Evolutionary conservation across 2,888 invertebrate genomes (phyloP), one percentile per base, ranked within the genome.

Genomic region (Drosophila kanekoi): DNA sequence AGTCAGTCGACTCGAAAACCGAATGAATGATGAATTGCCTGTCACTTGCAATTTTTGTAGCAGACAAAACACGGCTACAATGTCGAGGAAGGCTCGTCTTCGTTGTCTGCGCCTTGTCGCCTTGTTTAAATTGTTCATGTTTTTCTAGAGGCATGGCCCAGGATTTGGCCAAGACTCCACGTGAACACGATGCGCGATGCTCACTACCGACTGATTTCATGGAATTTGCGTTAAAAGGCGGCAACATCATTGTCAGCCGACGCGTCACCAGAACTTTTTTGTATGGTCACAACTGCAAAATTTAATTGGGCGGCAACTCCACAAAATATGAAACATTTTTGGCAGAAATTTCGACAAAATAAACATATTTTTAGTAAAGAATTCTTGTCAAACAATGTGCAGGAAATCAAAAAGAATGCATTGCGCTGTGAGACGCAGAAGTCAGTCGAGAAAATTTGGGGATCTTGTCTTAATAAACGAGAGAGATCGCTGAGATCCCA

Each of bases 1-100:
- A 71, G 72, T 71, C 75, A 78, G 87, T 79, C 76, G 76, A 69
- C 70, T 76, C 77, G 73, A 75, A 83, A 85, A 71, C 81, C 78
- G 72, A 88, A 88, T 85, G 88, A 89, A 89, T 86, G 86, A 86
- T 86, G 86, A 89, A 89, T 86, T 89, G 89, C 86, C 88, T 86
- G 89, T 86, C 86, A 86, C 86, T 89, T 87, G 82, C 85, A 89
- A 87, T 86, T 89, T 86, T 85, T 86, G 87, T 76, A 51, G 86
- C 85, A 79, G 87, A 87, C 89, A 77, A 79, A 84, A 84, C 75
- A 84, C 77, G 72, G 72, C 72, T 64, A 58, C 74, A 66, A 63
- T 62, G 61, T 41, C 70, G 67, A 52, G 62, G 57, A 65, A 52
- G 62, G 57, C 54, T 69, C 63, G 63, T 62, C 72, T 71, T 61